Percentiles rank a stretch among this genome's conserved stretches.
These are phyloP conservation scores for Leptinotarsa texana DNA, from an alignment of 1,140 invertebrate species.

Conservation along the genomic window DNA sequence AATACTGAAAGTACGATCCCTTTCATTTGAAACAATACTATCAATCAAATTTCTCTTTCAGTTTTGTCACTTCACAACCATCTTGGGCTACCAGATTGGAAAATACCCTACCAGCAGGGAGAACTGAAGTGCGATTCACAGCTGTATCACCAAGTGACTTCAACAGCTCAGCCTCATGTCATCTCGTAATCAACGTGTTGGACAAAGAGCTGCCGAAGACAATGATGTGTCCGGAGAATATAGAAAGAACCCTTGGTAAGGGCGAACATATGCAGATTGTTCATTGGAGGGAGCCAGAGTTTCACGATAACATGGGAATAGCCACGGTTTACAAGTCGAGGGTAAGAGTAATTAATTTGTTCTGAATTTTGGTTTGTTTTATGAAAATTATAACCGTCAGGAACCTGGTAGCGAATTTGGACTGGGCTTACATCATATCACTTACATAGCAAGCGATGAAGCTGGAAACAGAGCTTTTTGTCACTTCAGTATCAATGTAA, in stretches of 20 bases:
- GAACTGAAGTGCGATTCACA: constrained; percentile 64
- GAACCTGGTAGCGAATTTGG: constrained; percentile 64
- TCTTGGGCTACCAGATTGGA: constrained; percentile 68
- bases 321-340: constrained; percentile 66
- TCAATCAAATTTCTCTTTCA: constrained; percentile 36
- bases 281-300: constrained; percentile 71
- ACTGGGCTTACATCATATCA: constrained; percentile 64
- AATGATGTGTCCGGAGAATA: constrained; percentile 66
- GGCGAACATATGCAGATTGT: constrained; percentile 62
- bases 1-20: too few relatives aligned
- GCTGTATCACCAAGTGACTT: constrained; percentile 61
- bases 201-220: constrained; percentile 65
- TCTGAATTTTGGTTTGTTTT: not conserved
- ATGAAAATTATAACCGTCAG: constrained; percentile 48
- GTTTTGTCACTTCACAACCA: constrained; percentile 66
- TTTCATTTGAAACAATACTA: too few relatives aligned
- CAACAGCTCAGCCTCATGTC: constrained; percentile 62
- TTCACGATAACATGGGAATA: constrained; percentile 66
- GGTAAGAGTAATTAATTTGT: constrained; percentile 54
- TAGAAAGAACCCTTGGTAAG: constrained; percentile 62
- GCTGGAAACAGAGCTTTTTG: constrained; percentile 66
- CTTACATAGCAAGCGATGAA: constrained; percentile 66
- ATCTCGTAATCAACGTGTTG: constrained; percentile 65
- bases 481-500: constrained; percentile 66
- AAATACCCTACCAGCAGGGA: constrained; percentile 63